Conservation (phyloP, 2,797 vertebrate species). For the Carduelis carduelis region DNA sequence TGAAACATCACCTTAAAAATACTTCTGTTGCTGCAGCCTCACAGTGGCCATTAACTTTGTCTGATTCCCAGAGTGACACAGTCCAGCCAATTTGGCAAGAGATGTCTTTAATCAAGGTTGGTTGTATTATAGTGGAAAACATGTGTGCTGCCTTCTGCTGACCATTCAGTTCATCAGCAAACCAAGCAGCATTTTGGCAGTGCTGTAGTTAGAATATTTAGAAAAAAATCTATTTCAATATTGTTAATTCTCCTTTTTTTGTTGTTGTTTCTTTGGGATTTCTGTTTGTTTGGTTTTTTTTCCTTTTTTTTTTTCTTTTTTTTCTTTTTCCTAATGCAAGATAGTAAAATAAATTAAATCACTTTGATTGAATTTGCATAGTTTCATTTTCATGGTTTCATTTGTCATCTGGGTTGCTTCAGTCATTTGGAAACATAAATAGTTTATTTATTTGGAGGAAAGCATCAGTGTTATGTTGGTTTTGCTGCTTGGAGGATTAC, state of each 20-base stretch:
- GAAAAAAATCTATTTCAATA: background rate
- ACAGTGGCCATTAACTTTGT: background rate
- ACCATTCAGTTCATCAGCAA: background rate
- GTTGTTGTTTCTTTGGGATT: background rate
- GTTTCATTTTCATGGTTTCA: background rate
- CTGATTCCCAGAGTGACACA: background rate
- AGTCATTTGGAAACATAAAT: background rate
- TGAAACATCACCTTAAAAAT: background rate
- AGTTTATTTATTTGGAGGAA: background rate
- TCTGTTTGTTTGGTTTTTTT: background rate
- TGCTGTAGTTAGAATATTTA: background rate
- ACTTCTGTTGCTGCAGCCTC: background rate
- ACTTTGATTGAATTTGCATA: background rate
- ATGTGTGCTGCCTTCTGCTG: background rate
- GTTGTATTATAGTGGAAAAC: background rate
- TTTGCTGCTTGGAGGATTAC: background rate
- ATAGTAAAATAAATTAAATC: background rate
- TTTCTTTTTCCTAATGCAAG: background rate
- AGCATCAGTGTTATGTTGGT: background rate
- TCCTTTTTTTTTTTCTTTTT: fast-evolving
- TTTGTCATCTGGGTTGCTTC: background rate
- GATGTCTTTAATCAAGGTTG: background rate
- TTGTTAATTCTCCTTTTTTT: background rate
- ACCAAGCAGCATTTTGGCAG: background rate
- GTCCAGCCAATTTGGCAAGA: background rate